Evolutionary conservation across 2,113 vertebrate genomes (phyloP), one percentile per base, ranked within the genome.

Genomic region (Trachemys scripta): DNA sequence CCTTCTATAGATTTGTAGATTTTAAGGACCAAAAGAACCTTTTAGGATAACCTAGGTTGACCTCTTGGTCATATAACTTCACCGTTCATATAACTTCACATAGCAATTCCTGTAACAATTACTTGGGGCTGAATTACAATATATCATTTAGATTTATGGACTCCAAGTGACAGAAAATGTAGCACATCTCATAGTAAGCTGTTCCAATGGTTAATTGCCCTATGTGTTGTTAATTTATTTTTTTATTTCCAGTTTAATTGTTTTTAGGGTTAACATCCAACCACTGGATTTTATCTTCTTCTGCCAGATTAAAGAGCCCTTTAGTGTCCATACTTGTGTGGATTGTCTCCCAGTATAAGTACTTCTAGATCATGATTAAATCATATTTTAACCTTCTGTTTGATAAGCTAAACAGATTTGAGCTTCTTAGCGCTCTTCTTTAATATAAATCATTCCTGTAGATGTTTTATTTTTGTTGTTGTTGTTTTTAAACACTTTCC

Each of bases 51-150:
- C 5, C 11, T 8, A 17, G 1, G 5, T 11, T 47, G 29, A 84
- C 4, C 1, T 51, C 17, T 1, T 84, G 49, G 5, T 5, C n/a
- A 29, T 2, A 65, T 3, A 16, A 79, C 11, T 84, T 5, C 10
- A 80, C 1, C 81, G 42, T 4, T 5, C n/a, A 24, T 2, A 65
- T 2, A 16, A 79, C 11, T 84, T 7, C 10, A 80, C 62, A 42
- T 12, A 87, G 2, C 47, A 87, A 56, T 25, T 56, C 53, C 56
- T 42, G 56, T 91, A 92, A 78, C 10, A 87, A 69, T 38, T 69
- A 69, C 3, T 8, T 9, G 35, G 87, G 10, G 6, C 16, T 78
- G 50, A 87, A 78, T 51, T 82, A 42, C 29, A 45, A 45, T 14
- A 57, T 19, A 14, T 45, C 31, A 57, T 5, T 2, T 25, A 76